Conservation (phyloP, 2,888 invertebrate genomes). For the Xiphydria camelus region DNA sequence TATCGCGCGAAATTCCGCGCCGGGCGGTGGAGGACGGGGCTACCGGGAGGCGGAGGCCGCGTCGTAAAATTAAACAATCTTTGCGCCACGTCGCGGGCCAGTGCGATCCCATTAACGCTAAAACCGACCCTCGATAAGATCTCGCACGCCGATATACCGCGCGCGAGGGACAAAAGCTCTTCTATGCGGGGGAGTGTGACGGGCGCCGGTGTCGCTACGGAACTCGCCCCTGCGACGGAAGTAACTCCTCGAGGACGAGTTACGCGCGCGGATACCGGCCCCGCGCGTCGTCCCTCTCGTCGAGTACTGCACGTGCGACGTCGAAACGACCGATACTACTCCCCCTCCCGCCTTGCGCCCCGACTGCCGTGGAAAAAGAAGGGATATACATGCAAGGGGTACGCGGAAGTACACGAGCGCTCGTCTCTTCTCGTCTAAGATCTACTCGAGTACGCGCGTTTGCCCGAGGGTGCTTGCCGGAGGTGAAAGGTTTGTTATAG, state of each 20-base stretch:
- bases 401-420: too few relatives aligned
- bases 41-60: too few relatives aligned
- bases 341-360: too few relatives aligned
- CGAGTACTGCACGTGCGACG: neutral
- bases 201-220: too few relatives aligned
- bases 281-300: conserved; percentile 7
- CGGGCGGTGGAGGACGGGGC: neutral
- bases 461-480: too few relatives aligned
- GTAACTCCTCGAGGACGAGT: conserved; percentile 2
- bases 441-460: too few relatives aligned
- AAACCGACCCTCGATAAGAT: conserved; percentile 12
- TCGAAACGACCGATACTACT: too few relatives aligned
- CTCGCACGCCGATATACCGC: neutral
- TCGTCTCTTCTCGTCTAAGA: too few relatives aligned
- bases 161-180: conserved; percentile 1
- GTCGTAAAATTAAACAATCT: conserved; percentile 27
- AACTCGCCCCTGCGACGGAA: too few relatives aligned
- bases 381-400: too few relatives aligned
- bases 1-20: conserved; percentile 4
- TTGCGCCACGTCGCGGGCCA: conserved; percentile 8
- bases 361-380: too few relatives aligned
- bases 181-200: neutral
- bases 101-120: conserved; percentile 18
- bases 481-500: too few relatives aligned
- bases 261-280: neutral